Base-by-base conservation (phyloP, 1,140 invertebrate genomes). In the Eriocheir sinensis region DNA sequence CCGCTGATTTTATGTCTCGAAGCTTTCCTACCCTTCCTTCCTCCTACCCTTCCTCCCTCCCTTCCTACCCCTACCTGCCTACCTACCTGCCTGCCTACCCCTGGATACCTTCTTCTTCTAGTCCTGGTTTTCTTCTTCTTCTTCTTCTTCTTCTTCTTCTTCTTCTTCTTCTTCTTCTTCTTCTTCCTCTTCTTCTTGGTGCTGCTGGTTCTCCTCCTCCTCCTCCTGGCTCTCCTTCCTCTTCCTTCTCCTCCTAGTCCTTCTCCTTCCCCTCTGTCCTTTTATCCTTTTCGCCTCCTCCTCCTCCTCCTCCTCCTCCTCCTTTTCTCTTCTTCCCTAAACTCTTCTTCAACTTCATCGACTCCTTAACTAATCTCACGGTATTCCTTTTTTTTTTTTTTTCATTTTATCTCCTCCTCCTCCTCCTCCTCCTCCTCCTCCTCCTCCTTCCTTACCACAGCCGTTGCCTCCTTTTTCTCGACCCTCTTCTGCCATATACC, bases 1-100 rank as follows among this genome's bases (percentile, higher is more conserved):
- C 60, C 60, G 21, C 60, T 72, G 60, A 72, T 72, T 72, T 72
- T 72, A 72, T 72, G 60, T 72, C 60, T 72, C 60, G 60, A 72
- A 72, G 60, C 60, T 72, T 72, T 72, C 60, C 21, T 72, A 72
- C 60, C 60, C 60, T 72, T 72, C 60, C 60, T 72, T 60, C 60
- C 60, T n/a, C 60, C 60, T 48, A 21, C 60, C n/a, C 60, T 53
- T 21, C 48, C 48, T 15, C 44, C 4, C n/a, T n/a, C 60, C n/a
- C 48, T 53, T 21, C 4, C 44, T 48, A 4, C 44, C 44, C 15
- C 44, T 48, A 48, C n/a, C 27, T n/a, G n/a, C n/a, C n/a, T n/a
- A n/a, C n/a, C n/a, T n/a, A n/a, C n/a, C n/a, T n/a, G n/a, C n/a
- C n/a, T n/a, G n/a, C n/a, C n/a, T n/a, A n/a, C n/a, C n/a, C n/a